phyloP scores from a whole-genome alignment of 2,888 invertebrate species.

The Acleris holmiana region DNA sequence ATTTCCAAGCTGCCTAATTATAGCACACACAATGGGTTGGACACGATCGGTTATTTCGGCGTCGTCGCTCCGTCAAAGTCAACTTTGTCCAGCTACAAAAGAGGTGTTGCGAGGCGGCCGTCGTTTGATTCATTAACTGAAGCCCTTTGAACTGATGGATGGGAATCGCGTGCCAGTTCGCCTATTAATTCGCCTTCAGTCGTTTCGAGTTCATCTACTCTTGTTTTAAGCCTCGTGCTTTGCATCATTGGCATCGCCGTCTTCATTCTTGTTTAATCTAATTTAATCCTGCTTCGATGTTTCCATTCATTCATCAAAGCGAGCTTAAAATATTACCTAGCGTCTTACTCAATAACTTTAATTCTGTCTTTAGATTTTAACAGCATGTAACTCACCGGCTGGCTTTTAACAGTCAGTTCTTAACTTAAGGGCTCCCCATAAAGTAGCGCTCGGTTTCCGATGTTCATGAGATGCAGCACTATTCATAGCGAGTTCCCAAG shows the following conservation, averaged over 20 bases:
- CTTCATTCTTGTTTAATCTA: slow-evolving; percentile 46
- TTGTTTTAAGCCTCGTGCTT: slow-evolving; percentile 47
- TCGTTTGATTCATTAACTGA: slow-evolving; percentile 80
- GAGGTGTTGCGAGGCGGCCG: slow-evolving; percentile 79
- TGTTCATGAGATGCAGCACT: slow-evolving; percentile 26
- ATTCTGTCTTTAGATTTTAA: slow-evolving; percentile 1
- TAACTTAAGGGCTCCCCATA: neutral
- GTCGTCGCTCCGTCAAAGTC: slow-evolving; percentile 77
- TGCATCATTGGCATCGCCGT: slow-evolving; percentile 54
- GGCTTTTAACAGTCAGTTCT: slow-evolving; percentile 5
- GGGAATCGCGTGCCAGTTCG: slow-evolving; percentile 61
- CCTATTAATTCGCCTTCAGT: slow-evolving; percentile 61
- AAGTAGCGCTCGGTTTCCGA: slow-evolving; percentile 22
- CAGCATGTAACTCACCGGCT: neutral
- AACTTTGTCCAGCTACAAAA: slow-evolving; percentile 75
- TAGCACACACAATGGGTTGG: slow-evolving; percentile 81
- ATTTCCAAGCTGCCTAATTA: slow-evolving; percentile 80
- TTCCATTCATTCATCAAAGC: slow-evolving; percentile 38
- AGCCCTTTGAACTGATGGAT: slow-evolving; percentile 79
- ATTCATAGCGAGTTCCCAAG: slow-evolving; percentile 35
- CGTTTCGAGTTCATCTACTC: slow-evolving; percentile 17
- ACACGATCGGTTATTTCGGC: slow-evolving; percentile 81
- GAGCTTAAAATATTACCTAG: slow-evolving; percentile 6
- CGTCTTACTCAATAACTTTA: neutral
- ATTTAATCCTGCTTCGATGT: slow-evolving; percentile 36